Percentiles rank a stretch among this genome's conserved stretches.
phyloP scores from a whole-genome alignment of 2,113 vertebrate genomes.

The Sinocyclocheilus grahami region DNA sequence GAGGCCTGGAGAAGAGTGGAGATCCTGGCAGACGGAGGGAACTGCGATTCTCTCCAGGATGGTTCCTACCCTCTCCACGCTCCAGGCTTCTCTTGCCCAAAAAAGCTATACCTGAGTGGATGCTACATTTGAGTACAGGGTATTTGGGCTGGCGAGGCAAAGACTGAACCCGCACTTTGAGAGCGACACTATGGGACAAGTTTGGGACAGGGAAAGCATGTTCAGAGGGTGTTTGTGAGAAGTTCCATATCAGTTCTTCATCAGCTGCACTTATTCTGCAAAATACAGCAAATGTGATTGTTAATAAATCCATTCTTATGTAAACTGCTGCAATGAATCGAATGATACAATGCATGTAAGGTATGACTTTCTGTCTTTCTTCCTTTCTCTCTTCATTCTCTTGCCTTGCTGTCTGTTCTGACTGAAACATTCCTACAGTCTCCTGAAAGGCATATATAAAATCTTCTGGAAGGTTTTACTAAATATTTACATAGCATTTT shows the following conservation, averaged over 20 bases:
- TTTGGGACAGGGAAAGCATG: conserved; percentile 96
- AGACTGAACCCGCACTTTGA: conserved; percentile 96
- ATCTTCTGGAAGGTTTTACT: background rate
- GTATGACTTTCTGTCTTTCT: background rate
- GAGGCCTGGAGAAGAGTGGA: conserved; percentile 75
- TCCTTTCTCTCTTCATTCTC: background rate
- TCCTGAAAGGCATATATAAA: background rate
- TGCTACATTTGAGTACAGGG: conserved; percentile 91
- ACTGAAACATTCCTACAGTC: background rate
- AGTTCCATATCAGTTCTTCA: conserved; percentile 90
- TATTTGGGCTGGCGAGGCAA: conserved; percentile 95
- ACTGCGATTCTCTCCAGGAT: conserved; percentile 55
- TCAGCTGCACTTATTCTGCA: conserved; percentile 94
- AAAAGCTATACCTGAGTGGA: conserved; percentile 80
- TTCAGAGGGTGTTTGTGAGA: conserved; percentile 91
- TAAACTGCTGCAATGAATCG: background rate
- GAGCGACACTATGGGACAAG: conserved; percentile 92
- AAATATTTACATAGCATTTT: background rate
- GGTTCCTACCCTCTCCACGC: conserved; percentile 45
- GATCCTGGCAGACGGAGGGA: conserved; percentile 71
- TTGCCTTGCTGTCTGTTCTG: background rate
- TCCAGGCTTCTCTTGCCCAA: conserved; percentile 67
- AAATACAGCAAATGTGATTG: background rate
- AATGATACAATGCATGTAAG: background rate
- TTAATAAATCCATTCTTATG: background rate